Evolutionary conservation across 2,797 vertebrate genomes (phyloP).

Genomic region (Sphaeramia orbicularis): DNA sequence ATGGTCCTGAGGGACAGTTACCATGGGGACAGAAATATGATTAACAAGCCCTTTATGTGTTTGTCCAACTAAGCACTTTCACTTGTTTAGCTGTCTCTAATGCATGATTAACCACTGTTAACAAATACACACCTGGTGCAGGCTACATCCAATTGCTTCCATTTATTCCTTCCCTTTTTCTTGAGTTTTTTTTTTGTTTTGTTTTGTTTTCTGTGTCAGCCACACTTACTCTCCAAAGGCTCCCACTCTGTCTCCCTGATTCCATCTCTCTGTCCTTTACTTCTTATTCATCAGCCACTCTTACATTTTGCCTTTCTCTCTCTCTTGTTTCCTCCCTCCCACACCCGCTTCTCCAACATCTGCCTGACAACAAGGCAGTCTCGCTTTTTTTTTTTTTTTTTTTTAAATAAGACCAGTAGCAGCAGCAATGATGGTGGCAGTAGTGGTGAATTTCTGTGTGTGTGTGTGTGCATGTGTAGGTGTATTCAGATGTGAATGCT

Average conservation of each 20-base stretch:
- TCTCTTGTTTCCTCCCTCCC: slow-evolving; percentile 48
- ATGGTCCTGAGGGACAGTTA: slow-evolving; percentile 58
- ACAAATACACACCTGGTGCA: slow-evolving; percentile 51
- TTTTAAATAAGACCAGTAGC: slow-evolving; percentile 54
- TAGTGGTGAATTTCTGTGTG: slow-evolving; percentile 22
- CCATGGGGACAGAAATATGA: slow-evolving; percentile 71
- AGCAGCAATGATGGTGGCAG: slow-evolving; percentile 31
- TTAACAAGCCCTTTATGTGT: slow-evolving; percentile 68
- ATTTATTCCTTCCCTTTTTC: slow-evolving; percentile 26
- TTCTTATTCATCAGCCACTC: slow-evolving; percentile 63
- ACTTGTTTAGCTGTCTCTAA: slow-evolving; percentile 50
- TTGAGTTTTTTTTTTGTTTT: neutral
- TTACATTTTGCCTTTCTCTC: slow-evolving; percentile 53
- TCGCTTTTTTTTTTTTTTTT: slow-evolving; percentile 27
- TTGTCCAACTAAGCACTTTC: slow-evolving; percentile 67
- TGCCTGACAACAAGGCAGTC: slow-evolving; percentile 85
- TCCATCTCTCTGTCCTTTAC: slow-evolving; percentile 56
- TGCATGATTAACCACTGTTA: slow-evolving; percentile 59
- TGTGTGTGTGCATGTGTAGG: neutral
- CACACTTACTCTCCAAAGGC: slow-evolving; percentile 19
- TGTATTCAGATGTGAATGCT: slow-evolving; percentile 15
- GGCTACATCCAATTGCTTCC: slow-evolving; percentile 43
- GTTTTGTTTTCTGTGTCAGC: slow-evolving; percentile 8
- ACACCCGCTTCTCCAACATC: slow-evolving; percentile 70
- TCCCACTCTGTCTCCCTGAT: slow-evolving; percentile 50